Conservation (phyloP, 2,797 vertebrate species). For the Falco peregrinus region DNA sequence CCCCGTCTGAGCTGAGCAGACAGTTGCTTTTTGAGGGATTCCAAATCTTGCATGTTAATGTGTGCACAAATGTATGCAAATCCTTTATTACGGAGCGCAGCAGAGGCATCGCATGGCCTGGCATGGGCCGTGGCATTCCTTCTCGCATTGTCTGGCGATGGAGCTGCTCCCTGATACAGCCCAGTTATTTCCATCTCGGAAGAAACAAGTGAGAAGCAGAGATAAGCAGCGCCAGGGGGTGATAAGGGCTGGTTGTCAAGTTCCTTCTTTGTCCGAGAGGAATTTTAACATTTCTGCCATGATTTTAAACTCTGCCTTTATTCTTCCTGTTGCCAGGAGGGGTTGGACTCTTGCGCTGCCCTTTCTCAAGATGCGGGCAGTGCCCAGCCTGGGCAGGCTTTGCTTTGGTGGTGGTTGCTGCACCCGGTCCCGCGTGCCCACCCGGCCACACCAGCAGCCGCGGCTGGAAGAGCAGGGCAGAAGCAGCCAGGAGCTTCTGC, state of each 20-base stretch:
- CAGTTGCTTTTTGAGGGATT: conserved; percentile 12
- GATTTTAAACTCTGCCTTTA: background rate
- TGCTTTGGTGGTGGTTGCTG: background rate
- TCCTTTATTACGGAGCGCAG: background rate
- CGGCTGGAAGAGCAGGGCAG: background rate
- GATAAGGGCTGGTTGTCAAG: conserved; percentile 1
- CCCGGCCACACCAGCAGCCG: background rate
- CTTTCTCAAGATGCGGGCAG: background rate
- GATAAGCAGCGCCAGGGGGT: background rate
- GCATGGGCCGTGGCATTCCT: background rate
- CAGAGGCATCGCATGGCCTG: background rate
- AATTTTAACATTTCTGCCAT: conserved; percentile 12
- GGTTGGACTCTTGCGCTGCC: background rate
- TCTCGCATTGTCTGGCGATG: background rate
- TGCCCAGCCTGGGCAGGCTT: background rate
- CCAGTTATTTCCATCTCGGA: conserved; percentile 47
- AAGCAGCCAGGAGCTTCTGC: background rate
- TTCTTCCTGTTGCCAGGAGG: background rate
- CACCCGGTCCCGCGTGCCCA: background rate
- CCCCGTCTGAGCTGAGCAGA: background rate
- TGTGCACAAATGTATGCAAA: conserved; percentile 40
- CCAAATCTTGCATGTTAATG: background rate
- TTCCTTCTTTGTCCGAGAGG: conserved; percentile 11
- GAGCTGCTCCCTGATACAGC: conserved; percentile 37
- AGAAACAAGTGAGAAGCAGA: conserved; percentile 55